Conservation (phyloP, 2,888 invertebrate genomes). For the Drosophila histrio region DNA sequence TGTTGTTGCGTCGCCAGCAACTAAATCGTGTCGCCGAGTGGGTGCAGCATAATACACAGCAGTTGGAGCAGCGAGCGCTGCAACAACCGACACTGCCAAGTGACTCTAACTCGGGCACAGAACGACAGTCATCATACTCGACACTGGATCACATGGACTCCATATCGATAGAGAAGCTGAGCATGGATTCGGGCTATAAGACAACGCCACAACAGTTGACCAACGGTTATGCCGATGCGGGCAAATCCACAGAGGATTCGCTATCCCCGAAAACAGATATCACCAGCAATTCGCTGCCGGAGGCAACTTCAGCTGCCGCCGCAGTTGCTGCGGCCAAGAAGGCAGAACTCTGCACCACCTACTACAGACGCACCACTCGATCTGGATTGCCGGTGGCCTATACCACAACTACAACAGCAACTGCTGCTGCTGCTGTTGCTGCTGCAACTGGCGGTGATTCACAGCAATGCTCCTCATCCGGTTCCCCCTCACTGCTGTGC, state of each 20-base stretch:
- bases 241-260: slow-evolving; percentile 80
- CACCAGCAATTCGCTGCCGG: slow-evolving; percentile 65
- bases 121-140: slow-evolving; percentile 76
- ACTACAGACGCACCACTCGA: slow-evolving; percentile 78
- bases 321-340: slow-evolving; percentile 41
- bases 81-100: slow-evolving; percentile 59
- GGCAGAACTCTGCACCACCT: slow-evolving; percentile 73
- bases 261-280: slow-evolving; percentile 79
- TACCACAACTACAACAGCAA: slow-evolving; percentile 50
- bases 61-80: slow-evolving; percentile 81
- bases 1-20: slow-evolving; percentile 87
- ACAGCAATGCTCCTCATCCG: slow-evolving; percentile 56
- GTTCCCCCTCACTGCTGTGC: slow-evolving; percentile 65
- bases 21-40: slow-evolving; percentile 90
- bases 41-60: slow-evolving; percentile 88
- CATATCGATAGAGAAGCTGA: slow-evolving; percentile 82
- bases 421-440: neutral
- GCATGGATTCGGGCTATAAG: slow-evolving; percentile 83
- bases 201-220: slow-evolving; percentile 80
- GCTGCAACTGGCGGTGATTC: slow-evolving; percentile 16
- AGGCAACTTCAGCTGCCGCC: slow-evolving; percentile 13
- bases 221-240: slow-evolving; percentile 71
- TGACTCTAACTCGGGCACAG: slow-evolving; percentile 72
- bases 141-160: slow-evolving; percentile 81
- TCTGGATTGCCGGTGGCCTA: slow-evolving; percentile 81